Base-by-base conservation (phyloP, 2,113 vertebrate species). In the Pedetes capensis region DNA sequence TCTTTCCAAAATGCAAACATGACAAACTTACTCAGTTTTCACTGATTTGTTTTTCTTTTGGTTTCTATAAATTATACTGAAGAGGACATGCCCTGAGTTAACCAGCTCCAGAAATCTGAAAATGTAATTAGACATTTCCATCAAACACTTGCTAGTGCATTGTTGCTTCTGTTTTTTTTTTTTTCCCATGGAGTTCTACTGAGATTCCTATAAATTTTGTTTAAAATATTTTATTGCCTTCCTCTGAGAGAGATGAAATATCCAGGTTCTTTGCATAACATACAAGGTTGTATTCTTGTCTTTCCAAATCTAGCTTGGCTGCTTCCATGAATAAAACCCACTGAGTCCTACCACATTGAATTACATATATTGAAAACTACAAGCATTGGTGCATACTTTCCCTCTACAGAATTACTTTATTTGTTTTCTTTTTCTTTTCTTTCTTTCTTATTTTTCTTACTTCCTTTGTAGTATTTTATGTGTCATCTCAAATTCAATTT, bases 11-110 rank as follows among this genome's bases (percentile, higher is more conserved):
- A 89, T 64, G 66, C 79, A 72, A 83, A 49, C 7, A 49, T 6
- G 14, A 6, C 5, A 49, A 63, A 83, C 8, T 4, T 57, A 64
- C 39, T 87, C 22, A 42, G 16, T 78, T 93, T 80, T 42, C 5
- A 89, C 29, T 75, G 74, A 18, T 55, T 39, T 68, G 79, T 71
- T 93, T 34, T 6, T 83, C 23, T 44, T 92, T 87, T 90, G 75
- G 20, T 86, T 94, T 32, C 20, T 59, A 34, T 32, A 49, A 12
- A 59, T 51, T 91, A 39, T 53, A 71, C 49, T 71, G 91, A 6
- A 3, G 25, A 83, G 20, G 5, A 49, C 49, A 66, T 25, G 6
- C 0, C 22, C 1, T 83, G 89, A 87, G 63, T 79, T 69, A 87
- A 79, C 6, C 57, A 75, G 16, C 44, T 69, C 1, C 3, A 64